Percentiles rank a stretch among this genome's conserved stretches.
Conservation (phyloP, 2,888 invertebrate species). For the Crematogaster levior region DNA sequence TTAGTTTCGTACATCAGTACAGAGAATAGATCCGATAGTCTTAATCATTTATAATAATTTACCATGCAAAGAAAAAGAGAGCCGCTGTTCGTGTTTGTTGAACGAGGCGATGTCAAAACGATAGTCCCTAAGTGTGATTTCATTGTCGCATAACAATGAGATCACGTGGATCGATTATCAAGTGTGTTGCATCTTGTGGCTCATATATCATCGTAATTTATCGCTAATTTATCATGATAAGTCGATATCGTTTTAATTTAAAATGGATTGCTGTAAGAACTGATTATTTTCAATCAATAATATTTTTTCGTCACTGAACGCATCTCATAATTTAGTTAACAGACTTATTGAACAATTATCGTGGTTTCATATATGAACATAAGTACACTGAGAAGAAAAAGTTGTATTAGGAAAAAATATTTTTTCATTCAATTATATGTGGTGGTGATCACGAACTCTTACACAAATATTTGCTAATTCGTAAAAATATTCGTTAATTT, state of each 20-base stretch:
- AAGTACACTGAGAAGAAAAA: too few species aligned
- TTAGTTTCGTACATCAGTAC: not conserved
- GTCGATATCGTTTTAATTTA: conserved; percentile 30
- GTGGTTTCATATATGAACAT: not conserved
- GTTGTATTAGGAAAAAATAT: too few species aligned
- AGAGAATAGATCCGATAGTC: not conserved
- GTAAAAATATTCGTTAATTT: too few species aligned
- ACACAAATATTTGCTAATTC: too few species aligned
- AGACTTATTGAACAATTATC: not conserved
- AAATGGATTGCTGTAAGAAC: not conserved
- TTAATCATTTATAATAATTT: conserved; percentile 21
- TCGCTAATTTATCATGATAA: conserved; percentile 47
- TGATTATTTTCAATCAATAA: not conserved
- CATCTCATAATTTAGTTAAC: not conserved
- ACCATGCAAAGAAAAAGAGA: not conserved
- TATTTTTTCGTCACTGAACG: not conserved
- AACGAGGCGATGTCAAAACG: conserved; percentile 49
- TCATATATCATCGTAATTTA: conserved; percentile 50
- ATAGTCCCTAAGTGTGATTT: conserved; percentile 36
- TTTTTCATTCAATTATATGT: too few species aligned
- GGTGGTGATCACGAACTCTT: too few species aligned
- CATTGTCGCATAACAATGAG: conserved; percentile 58
- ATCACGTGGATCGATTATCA: conserved; percentile 49
- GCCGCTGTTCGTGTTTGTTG: not conserved
- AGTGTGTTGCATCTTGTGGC: not conserved